Conservation (phyloP, 2,113 vertebrate genomes). For the Tyto alba region DNA sequence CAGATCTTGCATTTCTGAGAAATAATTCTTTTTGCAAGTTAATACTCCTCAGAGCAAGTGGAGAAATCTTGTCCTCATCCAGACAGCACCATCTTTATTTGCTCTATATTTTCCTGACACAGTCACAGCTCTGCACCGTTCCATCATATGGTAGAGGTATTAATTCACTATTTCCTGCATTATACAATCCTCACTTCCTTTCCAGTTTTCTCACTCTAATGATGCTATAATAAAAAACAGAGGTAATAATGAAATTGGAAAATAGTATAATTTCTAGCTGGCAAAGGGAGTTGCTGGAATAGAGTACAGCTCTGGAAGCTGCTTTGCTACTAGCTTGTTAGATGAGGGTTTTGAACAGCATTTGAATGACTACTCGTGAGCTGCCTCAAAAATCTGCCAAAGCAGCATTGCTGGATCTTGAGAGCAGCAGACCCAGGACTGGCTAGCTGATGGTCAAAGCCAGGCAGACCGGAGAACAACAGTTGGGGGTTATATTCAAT, state of each 20-base stretch:
- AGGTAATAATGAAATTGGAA: conserved; percentile 51
- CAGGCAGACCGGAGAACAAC: neutral
- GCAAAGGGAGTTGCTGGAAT: conserved; percentile 5
- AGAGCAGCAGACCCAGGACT: neutral
- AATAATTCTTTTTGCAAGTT: neutral
- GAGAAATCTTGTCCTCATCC: neutral
- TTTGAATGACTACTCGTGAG: neutral
- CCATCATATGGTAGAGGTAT: conserved; percentile 39
- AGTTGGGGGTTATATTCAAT: neutral
- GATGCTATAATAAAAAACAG: conserved; percentile 60
- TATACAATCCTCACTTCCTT: conserved; percentile 52
- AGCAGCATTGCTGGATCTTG: neutral
- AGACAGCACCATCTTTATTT: neutral
- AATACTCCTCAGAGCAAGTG: neutral
- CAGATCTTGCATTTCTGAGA: neutral
- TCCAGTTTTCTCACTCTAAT: conserved; percentile 59
- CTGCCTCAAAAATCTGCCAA: neutral
- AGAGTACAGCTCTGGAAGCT: neutral
- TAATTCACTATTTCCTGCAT: conserved; percentile 59
- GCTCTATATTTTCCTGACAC: neutral
- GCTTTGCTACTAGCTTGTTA: neutral
- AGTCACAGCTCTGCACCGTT: neutral
- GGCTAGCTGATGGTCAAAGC: neutral
- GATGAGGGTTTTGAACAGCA: neutral
- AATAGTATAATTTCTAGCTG: conserved; percentile 30